Conservation (phyloP, 2,113 vertebrate genomes). For the Okapia johnstoni region DNA sequence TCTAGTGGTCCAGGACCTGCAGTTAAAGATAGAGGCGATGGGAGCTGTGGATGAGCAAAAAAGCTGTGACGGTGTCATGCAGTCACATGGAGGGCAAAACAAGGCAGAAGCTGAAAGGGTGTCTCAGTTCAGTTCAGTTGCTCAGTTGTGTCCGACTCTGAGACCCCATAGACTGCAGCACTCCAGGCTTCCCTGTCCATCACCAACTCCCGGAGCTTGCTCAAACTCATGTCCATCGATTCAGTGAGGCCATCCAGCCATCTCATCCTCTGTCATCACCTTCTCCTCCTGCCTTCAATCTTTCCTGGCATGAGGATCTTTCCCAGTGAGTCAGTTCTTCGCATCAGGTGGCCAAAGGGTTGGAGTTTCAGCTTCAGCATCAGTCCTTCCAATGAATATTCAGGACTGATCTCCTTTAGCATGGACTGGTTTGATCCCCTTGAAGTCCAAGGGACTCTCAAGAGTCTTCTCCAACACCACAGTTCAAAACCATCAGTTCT, state of each 20-base stretch:
- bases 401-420: not conserved
- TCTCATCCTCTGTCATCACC: not conserved
- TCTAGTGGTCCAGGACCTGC: not conserved
- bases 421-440: not conserved
- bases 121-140: not conserved
- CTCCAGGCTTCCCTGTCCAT: not conserved
- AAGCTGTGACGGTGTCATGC: not conserved
- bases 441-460: not conserved
- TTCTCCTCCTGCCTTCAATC: not conserved
- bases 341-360: not conserved
- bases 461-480: not conserved
- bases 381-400: not conserved
- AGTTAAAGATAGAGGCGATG: not conserved
- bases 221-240: not conserved
- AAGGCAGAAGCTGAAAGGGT: not conserved
- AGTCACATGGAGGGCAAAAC: not conserved
- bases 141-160: not conserved
- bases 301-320: not conserved
- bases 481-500: not conserved
- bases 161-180: not conserved
- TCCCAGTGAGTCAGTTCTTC: not conserved
- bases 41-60: not conserved
- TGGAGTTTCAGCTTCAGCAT: not conserved
- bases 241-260: not conserved
- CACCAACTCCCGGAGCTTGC: not conserved